A percentile compares a stretch with the other conserved stretches of the same genome.
phyloP scores from a whole-genome alignment of 2,113 vertebrate species.

The Sylvia atricapilla region DNA sequence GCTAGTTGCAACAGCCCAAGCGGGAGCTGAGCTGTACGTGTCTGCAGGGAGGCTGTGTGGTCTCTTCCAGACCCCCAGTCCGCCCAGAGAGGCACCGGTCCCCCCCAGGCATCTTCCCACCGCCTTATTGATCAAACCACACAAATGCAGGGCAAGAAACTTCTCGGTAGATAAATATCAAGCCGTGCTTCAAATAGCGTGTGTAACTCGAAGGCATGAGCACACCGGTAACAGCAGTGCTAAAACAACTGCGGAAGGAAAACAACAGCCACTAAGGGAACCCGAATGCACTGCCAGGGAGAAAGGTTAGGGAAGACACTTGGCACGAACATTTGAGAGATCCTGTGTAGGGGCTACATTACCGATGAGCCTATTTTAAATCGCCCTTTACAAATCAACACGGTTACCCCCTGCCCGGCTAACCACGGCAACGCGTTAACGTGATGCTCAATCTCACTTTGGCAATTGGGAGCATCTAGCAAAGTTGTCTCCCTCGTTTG shows the following conservation, averaged over 20 bases:
- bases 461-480: conserved; percentile 76
- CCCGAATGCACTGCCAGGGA: background rate
- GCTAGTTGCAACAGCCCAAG: background rate
- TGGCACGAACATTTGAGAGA: conserved; percentile 39
- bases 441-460: conserved; percentile 87
- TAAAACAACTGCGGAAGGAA: background rate
- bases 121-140: conserved; percentile 26
- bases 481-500: conserved; percentile 68
- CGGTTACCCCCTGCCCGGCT: conserved; percentile 75
- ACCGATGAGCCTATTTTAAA: conserved; percentile 73
- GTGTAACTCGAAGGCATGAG: background rate
- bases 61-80: background rate
- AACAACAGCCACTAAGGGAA: background rate
- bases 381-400: conserved; percentile 82
- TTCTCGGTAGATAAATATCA: conserved; percentile 2
- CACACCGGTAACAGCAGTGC: background rate
- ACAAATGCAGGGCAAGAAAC: background rate
- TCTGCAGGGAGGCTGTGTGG: background rate
- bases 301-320: conserved; percentile 9
- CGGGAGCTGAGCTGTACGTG: background rate
- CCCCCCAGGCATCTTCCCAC: background rate
- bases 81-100: background rate
- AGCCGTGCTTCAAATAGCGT: background rate
- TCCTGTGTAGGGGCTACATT: conserved; percentile 27
- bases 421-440: conserved; percentile 85